These are phyloP conservation scores for Cyclophora albipunctata DNA, from an alignment of 2,888 invertebrate genomes.

Conservation along the genomic window DNA sequence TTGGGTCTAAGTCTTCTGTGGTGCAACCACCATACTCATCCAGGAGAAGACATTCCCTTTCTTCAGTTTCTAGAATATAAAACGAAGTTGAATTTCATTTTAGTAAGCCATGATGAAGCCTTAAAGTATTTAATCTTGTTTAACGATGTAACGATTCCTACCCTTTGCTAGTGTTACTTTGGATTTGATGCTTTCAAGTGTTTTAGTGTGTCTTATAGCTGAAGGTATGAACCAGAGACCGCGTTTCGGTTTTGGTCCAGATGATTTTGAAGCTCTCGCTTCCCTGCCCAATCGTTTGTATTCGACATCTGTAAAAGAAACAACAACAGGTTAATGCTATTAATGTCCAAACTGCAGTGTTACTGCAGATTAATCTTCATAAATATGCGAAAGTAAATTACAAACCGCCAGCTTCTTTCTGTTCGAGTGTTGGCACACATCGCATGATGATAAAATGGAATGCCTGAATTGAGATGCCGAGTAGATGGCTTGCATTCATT, in stretches of 20 bases:
- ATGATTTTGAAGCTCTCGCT: slow-evolving; percentile 39
- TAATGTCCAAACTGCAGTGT: no score
- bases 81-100: neutral
- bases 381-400: neutral
- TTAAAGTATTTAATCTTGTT: neutral
- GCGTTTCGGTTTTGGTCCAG: slow-evolving; percentile 50
- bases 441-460: slow-evolving; percentile 68
- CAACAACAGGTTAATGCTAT: neutral
- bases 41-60: slow-evolving; percentile 75
- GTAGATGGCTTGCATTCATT: slow-evolving; percentile 74
- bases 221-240: slow-evolving; percentile 72
- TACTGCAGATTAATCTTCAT: no score
- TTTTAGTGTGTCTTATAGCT: slow-evolving; percentile 66
- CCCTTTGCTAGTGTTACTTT: slow-evolving; percentile 56
- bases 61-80: slow-evolving; percentile 58
- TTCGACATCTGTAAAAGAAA: slow-evolving; percentile 48
- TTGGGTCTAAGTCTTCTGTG: slow-evolving; percentile 51
- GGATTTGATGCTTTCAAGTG: slow-evolving; percentile 66
- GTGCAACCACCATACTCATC: slow-evolving; percentile 71
- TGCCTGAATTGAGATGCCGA: slow-evolving; percentile 66
- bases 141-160: slow-evolving; percentile 14
- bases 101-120: no score
- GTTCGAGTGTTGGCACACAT: slow-evolving; percentile 73
- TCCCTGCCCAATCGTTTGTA: slow-evolving; percentile 65
- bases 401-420: slow-evolving; percentile 69